phyloP scores from a whole-genome alignment of 2,797 vertebrate species.

The Typhlichthys subterraneus region DNA sequence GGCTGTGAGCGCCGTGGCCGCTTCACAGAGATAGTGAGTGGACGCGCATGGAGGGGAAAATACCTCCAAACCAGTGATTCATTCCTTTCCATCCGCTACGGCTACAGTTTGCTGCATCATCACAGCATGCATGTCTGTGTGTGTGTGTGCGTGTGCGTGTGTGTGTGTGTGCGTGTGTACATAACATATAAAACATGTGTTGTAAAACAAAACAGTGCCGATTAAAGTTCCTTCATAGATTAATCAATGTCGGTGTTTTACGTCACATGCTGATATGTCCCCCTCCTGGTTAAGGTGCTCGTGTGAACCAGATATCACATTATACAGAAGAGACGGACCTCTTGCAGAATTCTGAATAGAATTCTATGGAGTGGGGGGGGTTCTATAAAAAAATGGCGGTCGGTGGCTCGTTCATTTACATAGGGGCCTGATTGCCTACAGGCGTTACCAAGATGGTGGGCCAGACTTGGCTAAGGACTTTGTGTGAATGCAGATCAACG shows the following conservation, averaged over 20 bases:
- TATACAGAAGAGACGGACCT: neutral
- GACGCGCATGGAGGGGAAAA: conserved; percentile 57
- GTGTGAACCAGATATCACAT: too few species aligned
- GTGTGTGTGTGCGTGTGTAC: neutral
- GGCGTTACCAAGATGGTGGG: too few species aligned
- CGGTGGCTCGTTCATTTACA: too few species aligned
- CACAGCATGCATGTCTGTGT: neutral
- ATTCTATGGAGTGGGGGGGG: too few species aligned
- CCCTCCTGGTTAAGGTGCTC: too few species aligned
- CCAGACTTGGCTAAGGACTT: too few species aligned
- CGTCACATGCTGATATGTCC: too few species aligned
- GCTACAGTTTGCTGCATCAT: conserved; percentile 34
- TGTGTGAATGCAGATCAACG: too few species aligned
- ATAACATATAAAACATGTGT: conserved; percentile 4
- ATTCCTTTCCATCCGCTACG: conserved; percentile 30
- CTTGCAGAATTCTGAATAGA: conserved; percentile 25
- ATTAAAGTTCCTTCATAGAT: too few species aligned
- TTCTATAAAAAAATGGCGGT: too few species aligned
- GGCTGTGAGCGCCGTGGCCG: conserved; percentile 45
- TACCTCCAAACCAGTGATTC: conserved; percentile 32
- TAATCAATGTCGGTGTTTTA: too few species aligned
- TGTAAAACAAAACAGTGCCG: conserved; percentile 2
- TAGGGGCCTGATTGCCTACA: too few species aligned
- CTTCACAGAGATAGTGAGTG: conserved; percentile 62
- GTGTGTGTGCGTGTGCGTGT: neutral